A percentile compares a stretch with the other conserved stretches of the same genome.
phyloP scores from a whole-genome alignment of 2,888 invertebrate species.

The Maniola hyperantus region DNA sequence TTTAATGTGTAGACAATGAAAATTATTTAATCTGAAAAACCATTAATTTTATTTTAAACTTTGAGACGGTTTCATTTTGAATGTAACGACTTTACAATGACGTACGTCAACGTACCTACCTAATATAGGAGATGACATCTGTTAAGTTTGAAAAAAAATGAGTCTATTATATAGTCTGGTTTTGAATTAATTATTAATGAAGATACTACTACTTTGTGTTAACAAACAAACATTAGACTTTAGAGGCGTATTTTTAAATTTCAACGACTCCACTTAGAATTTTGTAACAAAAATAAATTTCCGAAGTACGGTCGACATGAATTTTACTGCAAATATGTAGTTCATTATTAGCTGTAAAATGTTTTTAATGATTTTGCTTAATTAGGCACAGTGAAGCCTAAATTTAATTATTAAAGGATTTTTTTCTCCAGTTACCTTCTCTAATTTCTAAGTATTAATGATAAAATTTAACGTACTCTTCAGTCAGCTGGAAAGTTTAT shows the following conservation, averaged over 20 bases:
- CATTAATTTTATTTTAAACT: slow-evolving; percentile 1
- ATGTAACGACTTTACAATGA: slow-evolving; percentile 14
- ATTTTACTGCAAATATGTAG: neutral
- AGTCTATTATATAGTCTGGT: too few species aligned
- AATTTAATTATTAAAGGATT: too few species aligned
- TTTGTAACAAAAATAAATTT: too few species aligned
- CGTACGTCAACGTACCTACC: neutral
- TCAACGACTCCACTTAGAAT: too few species aligned
- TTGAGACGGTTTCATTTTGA: slow-evolving; percentile 15
- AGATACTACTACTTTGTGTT: too few species aligned
- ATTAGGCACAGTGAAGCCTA: too few species aligned
- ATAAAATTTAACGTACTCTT: slow-evolving; percentile 34
- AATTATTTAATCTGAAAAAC: neutral
- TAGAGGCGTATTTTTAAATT: neutral
- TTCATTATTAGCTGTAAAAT: too few species aligned
- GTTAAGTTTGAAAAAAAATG: neutral
- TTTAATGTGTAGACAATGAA: neutral
- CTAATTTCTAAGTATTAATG: neutral
- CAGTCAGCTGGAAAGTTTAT: slow-evolving; percentile 60
- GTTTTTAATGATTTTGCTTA: neutral
- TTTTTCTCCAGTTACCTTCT: neutral
- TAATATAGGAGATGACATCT: neutral
- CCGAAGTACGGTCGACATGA: too few species aligned
- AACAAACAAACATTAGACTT: too few species aligned
- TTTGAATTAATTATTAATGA: neutral